A percentile compares a stretch with the other conserved stretches of the same genome.
phyloP scores from a whole-genome alignment of 2,113 vertebrate species.

The Colinus virginianus region DNA sequence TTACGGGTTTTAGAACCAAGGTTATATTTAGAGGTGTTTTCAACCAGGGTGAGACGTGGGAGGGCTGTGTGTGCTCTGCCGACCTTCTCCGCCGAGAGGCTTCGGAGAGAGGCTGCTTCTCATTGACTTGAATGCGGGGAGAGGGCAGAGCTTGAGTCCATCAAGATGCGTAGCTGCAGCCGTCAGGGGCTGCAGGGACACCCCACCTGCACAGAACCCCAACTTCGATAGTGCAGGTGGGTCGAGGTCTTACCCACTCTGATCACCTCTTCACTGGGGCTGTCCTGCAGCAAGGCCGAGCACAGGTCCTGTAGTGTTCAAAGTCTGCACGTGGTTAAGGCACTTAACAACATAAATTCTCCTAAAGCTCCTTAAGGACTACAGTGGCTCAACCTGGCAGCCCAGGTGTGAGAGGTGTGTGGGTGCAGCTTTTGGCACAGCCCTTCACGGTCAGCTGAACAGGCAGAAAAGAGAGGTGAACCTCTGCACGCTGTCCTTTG shows the following conservation, averaged over 20 bases:
- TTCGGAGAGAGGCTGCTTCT: not conserved
- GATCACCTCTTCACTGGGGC: too few species aligned
- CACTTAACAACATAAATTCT: not conserved
- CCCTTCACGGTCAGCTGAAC: not conserved
- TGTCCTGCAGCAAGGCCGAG: not conserved
- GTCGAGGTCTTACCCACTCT: too few species aligned
- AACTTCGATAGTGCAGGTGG: not conserved
- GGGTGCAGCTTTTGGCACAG: not conserved
- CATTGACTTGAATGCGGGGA: not conserved
- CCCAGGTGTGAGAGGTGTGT: not conserved
- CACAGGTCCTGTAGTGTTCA: not conserved
- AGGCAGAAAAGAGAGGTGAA: not conserved
- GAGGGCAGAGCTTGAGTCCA: not conserved
- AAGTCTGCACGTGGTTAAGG: not conserved
- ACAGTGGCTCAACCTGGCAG: not conserved
- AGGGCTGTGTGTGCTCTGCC: not conserved
- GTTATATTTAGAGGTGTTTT: not conserved
- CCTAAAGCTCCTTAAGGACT: not conserved
- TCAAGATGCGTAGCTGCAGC: not conserved
- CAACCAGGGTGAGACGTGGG: not conserved
- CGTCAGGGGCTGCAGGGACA: not conserved
- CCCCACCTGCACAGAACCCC: not conserved
- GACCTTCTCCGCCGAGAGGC: not conserved
- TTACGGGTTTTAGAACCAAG: not conserved
- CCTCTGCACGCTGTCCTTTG: not conserved